Evolutionary conservation across 2,797 vertebrate genomes (phyloP).

Genomic region (Australoheros facetus): DNA sequence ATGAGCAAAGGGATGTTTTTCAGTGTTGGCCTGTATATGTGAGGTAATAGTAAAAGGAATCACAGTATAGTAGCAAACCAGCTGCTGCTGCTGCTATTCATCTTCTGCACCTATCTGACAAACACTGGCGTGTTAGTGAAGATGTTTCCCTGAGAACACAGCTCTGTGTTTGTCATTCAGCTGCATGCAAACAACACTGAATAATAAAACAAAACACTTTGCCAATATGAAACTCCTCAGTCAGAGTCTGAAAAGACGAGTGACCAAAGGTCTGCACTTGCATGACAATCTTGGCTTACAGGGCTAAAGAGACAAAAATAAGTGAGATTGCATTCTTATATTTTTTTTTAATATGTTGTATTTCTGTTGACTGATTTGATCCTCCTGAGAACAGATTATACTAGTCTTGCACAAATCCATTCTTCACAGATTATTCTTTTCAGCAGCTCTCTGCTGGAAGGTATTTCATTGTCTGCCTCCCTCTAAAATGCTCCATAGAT

Average conservation of each 20-base stretch:
- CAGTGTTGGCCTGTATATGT: not conserved
- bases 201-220: not conserved
- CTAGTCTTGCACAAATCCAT: not conserved
- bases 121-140: constrained; percentile 2
- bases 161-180: constrained; percentile 6
- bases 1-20: not conserved
- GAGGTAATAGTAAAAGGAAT: not conserved
- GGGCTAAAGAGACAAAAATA: not conserved
- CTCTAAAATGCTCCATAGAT: constrained; percentile 1
- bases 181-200: not conserved
- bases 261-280: not conserved
- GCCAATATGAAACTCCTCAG: not conserved
- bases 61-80: not conserved
- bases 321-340: not conserved
- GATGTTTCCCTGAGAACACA: constrained; percentile 4
- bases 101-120: not conserved
- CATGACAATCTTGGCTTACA: not conserved
- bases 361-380: not conserved
- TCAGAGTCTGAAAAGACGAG: not conserved
- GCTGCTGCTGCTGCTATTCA: constrained; percentile 10
- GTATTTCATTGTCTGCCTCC: not conserved
- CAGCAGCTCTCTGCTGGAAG: not conserved
- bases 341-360: not conserved
- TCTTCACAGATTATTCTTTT: constrained; percentile 10
- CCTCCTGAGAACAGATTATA: not conserved